A percentile compares a stretch with the other conserved stretches of the same genome.
These are phyloP conservation scores for Choloepus didactylus DNA, from an alignment of 2,797 vertebrate genomes.

Conservation along the genomic window DNA sequence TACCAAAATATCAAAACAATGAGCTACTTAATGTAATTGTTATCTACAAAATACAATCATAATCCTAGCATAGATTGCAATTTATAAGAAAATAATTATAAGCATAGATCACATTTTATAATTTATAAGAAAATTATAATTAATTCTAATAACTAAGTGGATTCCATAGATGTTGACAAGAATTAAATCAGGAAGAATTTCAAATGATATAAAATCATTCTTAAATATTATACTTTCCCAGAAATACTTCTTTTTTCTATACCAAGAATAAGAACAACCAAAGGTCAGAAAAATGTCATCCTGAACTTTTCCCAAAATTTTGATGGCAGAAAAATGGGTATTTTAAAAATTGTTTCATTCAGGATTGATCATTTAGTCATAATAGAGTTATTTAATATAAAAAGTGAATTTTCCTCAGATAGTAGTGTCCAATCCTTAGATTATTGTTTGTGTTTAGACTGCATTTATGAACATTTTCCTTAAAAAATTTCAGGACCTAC, in stretches of 20 bases:
- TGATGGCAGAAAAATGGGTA: neutral
- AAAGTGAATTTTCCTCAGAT: neutral
- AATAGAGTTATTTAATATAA: constrained; percentile 3
- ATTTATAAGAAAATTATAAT: neutral
- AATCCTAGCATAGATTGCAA: neutral
- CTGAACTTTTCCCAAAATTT: neutral
- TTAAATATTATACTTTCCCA: constrained; percentile 9
- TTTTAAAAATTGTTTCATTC: constrained; percentile 41
- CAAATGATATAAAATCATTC: constrained; percentile 36
- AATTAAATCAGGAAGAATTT: constrained; percentile 57
- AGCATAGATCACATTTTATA: too few species aligned
- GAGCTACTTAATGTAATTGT: neutral
- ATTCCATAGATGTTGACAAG: neutral
- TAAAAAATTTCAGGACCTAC: neutral
- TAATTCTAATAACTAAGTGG: constrained; percentile 37
- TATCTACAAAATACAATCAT: constrained; percentile 36
- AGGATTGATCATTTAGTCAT: neutral
- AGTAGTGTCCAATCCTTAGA: neutral
- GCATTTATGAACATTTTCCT: neutral
- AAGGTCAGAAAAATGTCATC: constrained; percentile 33
- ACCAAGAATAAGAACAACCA: neutral
- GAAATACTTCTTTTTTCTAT: constrained; percentile 16
- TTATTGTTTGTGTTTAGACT: neutral
- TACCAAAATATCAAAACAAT: constrained; percentile 44
- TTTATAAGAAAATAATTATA: constrained; percentile 2